Conservation (phyloP, 2,113 vertebrate genomes). For the Hydrochoerus hydrochaeris region DNA sequence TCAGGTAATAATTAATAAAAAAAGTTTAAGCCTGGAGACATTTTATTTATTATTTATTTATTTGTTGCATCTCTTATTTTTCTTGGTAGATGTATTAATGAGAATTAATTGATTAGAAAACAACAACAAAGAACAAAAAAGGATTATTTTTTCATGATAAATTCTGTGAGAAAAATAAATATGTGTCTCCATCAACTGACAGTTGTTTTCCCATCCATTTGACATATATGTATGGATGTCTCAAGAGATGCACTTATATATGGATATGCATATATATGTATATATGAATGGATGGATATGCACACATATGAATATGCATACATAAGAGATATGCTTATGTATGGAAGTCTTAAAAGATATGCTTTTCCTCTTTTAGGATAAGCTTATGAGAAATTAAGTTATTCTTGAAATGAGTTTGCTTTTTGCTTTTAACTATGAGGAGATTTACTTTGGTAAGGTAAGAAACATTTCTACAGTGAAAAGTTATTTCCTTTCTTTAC, state of each 20-base stretch:
- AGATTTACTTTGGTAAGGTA: background rate
- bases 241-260: background rate
- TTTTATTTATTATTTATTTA: conserved; percentile 1
- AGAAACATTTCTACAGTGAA: background rate
- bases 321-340: background rate
- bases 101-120: background rate
- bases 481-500: background rate
- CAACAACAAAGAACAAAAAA: background rate
- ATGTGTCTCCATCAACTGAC: background rate
- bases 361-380: background rate
- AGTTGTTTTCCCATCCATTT: background rate
- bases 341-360: background rate
- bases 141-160: background rate
- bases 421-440: background rate
- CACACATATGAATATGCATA: background rate
- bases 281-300: background rate
- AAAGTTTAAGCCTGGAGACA: background rate
- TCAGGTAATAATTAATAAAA: background rate
- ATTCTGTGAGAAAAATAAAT: background rate
- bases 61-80: background rate
- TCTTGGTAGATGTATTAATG: background rate
- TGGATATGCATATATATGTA: background rate
- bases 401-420: background rate
- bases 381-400: background rate
- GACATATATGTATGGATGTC: background rate